A percentile compares a stretch with the other conserved stretches of the same genome.
Conservation (phyloP, 2,888 invertebrate genomes). For the Eupithecia exiguata region DNA sequence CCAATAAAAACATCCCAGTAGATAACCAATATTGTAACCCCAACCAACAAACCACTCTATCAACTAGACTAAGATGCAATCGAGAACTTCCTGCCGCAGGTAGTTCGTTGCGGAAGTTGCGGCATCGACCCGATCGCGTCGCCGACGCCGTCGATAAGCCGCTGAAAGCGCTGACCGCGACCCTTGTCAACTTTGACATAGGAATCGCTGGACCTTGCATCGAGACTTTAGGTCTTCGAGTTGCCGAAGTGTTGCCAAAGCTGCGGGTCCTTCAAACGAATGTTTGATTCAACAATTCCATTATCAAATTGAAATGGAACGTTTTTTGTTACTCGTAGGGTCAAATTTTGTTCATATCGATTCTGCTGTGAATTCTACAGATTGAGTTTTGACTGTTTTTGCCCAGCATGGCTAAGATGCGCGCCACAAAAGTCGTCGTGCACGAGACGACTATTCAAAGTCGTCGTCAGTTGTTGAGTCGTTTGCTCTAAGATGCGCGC, state of each 20-base stretch:
- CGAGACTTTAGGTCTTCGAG: slow-evolving; percentile 10
- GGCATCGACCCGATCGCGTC: slow-evolving; percentile 57
- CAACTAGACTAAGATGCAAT: slow-evolving; percentile 41
- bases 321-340: background rate
- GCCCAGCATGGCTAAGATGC: too few relatives aligned
- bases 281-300: slow-evolving; percentile 18
- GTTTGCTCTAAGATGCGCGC: too few relatives aligned
- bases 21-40: slow-evolving; percentile 13
- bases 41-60: slow-evolving; percentile 39
- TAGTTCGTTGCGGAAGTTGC: slow-evolving; percentile 44
- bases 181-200: slow-evolving; percentile 72
- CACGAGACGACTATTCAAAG: too few relatives aligned
- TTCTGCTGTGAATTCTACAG: background rate
- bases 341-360: background rate
- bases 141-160: slow-evolving; percentile 57
- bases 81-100: slow-evolving; percentile 46
- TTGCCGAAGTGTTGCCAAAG: slow-evolving; percentile 16
- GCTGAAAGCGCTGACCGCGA: slow-evolving; percentile 61
- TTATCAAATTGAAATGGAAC: slow-evolving; percentile 14
- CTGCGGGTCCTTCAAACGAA: slow-evolving; percentile 21
- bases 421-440: too few relatives aligned
- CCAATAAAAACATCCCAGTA: slow-evolving; percentile 6
- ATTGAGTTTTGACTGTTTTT: background rate
- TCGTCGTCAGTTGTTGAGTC: too few relatives aligned
- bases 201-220: slow-evolving; percentile 50